These are phyloP conservation scores for Zeugodacus cucurbitae DNA, from an alignment of 1,140 invertebrate genomes.

Conservation along the genomic window DNA sequence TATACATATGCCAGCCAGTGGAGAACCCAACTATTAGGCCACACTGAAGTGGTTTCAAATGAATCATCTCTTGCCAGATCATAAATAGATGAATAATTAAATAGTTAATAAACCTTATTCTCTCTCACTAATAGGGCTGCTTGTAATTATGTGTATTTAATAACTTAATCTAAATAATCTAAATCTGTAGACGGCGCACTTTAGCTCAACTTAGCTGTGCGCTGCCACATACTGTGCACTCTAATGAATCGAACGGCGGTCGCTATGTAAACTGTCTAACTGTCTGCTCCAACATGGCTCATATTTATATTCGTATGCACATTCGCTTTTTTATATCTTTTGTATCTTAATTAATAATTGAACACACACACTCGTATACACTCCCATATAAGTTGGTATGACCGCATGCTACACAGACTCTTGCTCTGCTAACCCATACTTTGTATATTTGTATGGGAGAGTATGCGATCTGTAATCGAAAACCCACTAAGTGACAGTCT, in stretches of 20 bases:
- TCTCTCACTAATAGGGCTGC: neutral
- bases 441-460: too few species aligned
- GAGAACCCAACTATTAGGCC: neutral
- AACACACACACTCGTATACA: neutral
- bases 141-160: constrained; percentile 2
- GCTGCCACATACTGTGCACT: neutral
- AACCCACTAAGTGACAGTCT: constrained; percentile 29
- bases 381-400: neutral
- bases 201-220: neutral
- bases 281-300: neutral
- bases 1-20: neutral
- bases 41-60: neutral
- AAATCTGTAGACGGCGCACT: neutral
- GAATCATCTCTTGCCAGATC: neutral
- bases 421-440: neutral
- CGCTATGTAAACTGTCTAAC: neutral
- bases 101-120: neutral
- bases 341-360: constrained; percentile 34
- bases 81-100: neutral
- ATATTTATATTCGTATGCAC: neutral
- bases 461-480: neutral
- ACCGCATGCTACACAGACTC: neutral
- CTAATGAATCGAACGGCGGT: neutral
- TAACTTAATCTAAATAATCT: constrained; percentile 31
- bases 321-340: neutral